Evolutionary conservation across 2,888 invertebrate species (phyloP).

Genomic region (Micropterix aruncella): DNA sequence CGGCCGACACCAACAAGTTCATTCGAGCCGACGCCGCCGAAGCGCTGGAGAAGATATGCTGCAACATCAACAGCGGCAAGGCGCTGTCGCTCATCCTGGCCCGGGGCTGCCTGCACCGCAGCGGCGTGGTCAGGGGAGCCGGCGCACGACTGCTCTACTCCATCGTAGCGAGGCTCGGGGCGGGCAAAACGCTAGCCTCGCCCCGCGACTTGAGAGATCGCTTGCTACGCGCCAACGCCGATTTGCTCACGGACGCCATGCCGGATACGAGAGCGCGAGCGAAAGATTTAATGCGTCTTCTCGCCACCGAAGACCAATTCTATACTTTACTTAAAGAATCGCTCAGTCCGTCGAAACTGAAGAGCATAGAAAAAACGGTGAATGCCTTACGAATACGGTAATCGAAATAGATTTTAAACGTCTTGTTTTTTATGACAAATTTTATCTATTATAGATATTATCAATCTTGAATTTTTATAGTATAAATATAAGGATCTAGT

Average conservation of each 20-base stretch:
- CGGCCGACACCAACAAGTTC: constrained; percentile 90
- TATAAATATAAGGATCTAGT: too few species aligned
- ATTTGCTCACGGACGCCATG: constrained; percentile 73
- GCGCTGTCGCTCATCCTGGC: constrained; percentile 50
- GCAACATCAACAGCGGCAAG: constrained; percentile 54
- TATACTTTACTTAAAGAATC: constrained; percentile 63
- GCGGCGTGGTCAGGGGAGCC: constrained; percentile 74
- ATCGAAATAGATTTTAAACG: too few species aligned
- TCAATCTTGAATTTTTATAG: too few species aligned
- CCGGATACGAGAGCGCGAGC: constrained; percentile 74
- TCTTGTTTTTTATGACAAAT: too few species aligned
- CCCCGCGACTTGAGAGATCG: constrained; percentile 67
- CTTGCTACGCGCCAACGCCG: constrained; percentile 66
- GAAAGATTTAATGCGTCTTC: constrained; percentile 57
- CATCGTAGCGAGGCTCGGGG: constrained; percentile 59
- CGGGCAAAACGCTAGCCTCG: constrained; percentile 55
- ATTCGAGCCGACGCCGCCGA: constrained; percentile 77
- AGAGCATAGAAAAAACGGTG: constrained; percentile 61
- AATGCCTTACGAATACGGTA: neutral
- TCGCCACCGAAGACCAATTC: constrained; percentile 64
- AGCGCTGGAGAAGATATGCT: constrained; percentile 71
- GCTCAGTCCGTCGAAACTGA: constrained; percentile 61
- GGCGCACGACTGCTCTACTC: constrained; percentile 64
- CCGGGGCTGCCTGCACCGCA: constrained; percentile 69
- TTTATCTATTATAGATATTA: too few species aligned